Percentiles rank a stretch among this genome's conserved stretches.
Conservation (phyloP, 2,888 invertebrate genomes). For the Drosophila putrida region DNA sequence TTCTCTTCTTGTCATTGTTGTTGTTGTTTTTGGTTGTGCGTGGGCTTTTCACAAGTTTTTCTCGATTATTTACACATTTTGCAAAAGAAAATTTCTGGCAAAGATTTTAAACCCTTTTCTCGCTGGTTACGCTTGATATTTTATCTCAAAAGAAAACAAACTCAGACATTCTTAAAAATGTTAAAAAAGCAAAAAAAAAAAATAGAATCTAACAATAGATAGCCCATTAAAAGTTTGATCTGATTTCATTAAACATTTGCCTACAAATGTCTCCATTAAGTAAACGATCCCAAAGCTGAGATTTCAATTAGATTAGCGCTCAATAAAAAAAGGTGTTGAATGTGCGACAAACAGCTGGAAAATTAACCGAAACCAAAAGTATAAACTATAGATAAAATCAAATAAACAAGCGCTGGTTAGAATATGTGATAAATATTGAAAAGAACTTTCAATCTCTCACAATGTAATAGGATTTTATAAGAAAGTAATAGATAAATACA, state of each 20-base stretch:
- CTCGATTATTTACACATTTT: conserved; percentile 66
- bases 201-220: conserved; percentile 27
- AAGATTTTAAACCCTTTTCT: conserved; percentile 51
- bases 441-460: too few relatives aligned
- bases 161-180: not conserved
- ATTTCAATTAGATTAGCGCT: conserved; percentile 45
- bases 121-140: conserved; percentile 8
- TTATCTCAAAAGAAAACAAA: conserved; percentile 27
- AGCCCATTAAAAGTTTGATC: conserved; percentile 47
- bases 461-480: too few relatives aligned
- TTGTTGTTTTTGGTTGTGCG: conserved; percentile 28
- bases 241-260: conserved; percentile 45
- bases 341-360: conserved; percentile 18
- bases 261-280: conserved; percentile 46
- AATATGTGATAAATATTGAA: not conserved
- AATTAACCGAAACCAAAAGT: conserved; percentile 3
- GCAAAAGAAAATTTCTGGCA: conserved; percentile 24
- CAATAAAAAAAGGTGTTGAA: conserved; percentile 36
- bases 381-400: not conserved
- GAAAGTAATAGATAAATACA: too few relatives aligned
- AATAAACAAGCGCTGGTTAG: not conserved
- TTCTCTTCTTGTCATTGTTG: conserved; percentile 13
- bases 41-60: conserved; percentile 55
- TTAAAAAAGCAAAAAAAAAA: conserved; percentile 1
- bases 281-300: conserved; percentile 32